phyloP scores from a whole-genome alignment of 2,888 invertebrate species.

The Dermolepida albohirtum region DNA sequence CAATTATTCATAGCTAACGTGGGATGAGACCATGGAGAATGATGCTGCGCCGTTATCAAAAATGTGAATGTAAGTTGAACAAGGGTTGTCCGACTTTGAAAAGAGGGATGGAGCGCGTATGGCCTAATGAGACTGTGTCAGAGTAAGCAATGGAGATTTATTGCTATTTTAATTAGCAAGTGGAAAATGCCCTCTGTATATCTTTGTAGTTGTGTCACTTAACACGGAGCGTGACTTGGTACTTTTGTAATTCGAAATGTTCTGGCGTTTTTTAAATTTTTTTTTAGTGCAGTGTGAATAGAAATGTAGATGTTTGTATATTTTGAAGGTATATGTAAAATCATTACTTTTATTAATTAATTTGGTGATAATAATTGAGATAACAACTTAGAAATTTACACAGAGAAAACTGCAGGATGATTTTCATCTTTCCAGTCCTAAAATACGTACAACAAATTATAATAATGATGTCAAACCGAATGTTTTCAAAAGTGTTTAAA shows the following conservation, averaged over 20 bases:
- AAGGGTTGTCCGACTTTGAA: conserved; percentile 28
- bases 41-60: conserved; percentile 32
- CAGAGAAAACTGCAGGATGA: too few relatives aligned
- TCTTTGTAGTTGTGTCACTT: conserved; percentile 39
- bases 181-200: conserved; percentile 47
- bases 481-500: too few relatives aligned
- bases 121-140: conserved; percentile 39
- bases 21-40: conserved; percentile 6
- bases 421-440: too few relatives aligned
- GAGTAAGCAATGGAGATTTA: conserved; percentile 53
- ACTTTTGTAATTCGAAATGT: conserved; percentile 32
- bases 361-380: too few relatives aligned
- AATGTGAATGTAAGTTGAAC: conserved; percentile 30
- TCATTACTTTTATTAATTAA: too few relatives aligned
- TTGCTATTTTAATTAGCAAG: conserved; percentile 52
- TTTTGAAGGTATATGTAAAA: too few relatives aligned
- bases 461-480: too few relatives aligned
- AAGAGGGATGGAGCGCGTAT: conserved; percentile 31
- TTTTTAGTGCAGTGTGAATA: conserved; percentile 2
- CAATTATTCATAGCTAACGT: conserved; percentile 39
- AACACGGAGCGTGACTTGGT: conserved; percentile 32
- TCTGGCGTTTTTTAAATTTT: conserved; percentile 20
- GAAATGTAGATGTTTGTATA: neutral
- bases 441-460: too few relatives aligned
- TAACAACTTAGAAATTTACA: too few relatives aligned